Evolutionary conservation across 2,113 vertebrate species (phyloP).

Genomic region (Hippotragus niger): DNA sequence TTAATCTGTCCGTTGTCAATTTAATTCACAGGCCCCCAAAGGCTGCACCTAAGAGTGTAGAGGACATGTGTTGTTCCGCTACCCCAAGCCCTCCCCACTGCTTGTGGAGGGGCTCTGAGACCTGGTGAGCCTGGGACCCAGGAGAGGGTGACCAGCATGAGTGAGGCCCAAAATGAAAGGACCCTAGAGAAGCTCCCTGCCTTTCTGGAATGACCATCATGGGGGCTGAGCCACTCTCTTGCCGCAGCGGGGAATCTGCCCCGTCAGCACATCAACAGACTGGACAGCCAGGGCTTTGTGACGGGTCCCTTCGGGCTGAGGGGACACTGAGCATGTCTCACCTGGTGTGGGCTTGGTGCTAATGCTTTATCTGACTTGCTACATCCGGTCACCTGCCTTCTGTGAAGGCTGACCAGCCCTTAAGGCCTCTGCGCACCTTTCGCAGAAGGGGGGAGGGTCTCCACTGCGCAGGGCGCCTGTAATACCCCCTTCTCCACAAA

Average conservation of each 20-base stretch:
- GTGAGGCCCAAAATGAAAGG: background rate
- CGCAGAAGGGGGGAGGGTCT: background rate
- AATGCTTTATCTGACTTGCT: fast-evolving
- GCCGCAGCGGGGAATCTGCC: background rate
- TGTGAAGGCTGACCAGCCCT: background rate
- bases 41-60: background rate
- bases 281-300: background rate
- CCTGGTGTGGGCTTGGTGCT: background rate
- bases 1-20: background rate
- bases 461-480: fast-evolving
- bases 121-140: background rate
- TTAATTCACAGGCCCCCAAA: background rate
- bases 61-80: background rate
- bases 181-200: fast-evolving
- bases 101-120: background rate
- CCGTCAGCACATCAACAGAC: fast-evolving
- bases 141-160: background rate
- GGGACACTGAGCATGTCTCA: fast-evolving
- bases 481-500: fast-evolving
- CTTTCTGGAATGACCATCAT: background rate
- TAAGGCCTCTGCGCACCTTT: background rate
- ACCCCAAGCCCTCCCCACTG: background rate
- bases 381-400: fast-evolving
- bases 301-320: fast-evolving
- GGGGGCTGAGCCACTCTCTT: background rate